Evolutionary conservation across 2,888 invertebrate species (phyloP).

Genomic region (Phyllotreta cruciferae): DNA sequence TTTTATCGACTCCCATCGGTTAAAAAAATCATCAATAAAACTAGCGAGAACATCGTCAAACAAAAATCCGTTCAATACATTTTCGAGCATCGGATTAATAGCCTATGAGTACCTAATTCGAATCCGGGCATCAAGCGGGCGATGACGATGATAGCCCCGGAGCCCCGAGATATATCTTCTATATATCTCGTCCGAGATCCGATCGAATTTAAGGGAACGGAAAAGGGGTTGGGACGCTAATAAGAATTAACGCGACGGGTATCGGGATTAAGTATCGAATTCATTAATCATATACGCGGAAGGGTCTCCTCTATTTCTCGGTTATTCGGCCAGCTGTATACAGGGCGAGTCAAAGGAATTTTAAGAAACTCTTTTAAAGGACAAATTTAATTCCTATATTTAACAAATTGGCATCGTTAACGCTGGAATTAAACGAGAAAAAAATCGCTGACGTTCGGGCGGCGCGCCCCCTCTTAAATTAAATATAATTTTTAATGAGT

Average conservation of each 20-base stretch:
- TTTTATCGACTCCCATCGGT: too few relatives aligned
- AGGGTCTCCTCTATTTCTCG: neutral
- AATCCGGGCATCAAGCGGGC: constrained; percentile 20
- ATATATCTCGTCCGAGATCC: constrained; percentile 23
- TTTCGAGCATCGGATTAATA: constrained; percentile 32
- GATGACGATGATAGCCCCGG: constrained; percentile 9
- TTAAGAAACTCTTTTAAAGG: too few relatives aligned
- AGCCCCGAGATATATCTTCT: constrained; percentile 16
- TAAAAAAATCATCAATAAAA: too few relatives aligned
- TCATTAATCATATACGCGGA: constrained; percentile 58
- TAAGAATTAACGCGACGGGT: constrained; percentile 57
- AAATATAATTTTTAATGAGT: constrained; percentile 15
- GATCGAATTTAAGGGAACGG: constrained; percentile 27
- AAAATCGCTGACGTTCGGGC: neutral
- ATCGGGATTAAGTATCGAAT: constrained; percentile 55
- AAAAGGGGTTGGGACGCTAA: constrained; percentile 43
- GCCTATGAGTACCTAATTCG: constrained; percentile 22
- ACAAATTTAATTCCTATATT: too few relatives aligned
- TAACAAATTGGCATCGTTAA: too few relatives aligned
- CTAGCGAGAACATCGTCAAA: too few relatives aligned
- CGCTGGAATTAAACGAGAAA: neutral
- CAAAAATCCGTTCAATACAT: too few relatives aligned
- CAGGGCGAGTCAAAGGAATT: too few relatives aligned
- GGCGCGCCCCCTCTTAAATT: constrained; percentile 7
- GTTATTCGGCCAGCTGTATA: constrained; percentile 10